These are phyloP conservation scores for Brachionus koreanus DNA, from an alignment of 1,140 invertebrate genomes.

Conservation along the genomic window DNA sequence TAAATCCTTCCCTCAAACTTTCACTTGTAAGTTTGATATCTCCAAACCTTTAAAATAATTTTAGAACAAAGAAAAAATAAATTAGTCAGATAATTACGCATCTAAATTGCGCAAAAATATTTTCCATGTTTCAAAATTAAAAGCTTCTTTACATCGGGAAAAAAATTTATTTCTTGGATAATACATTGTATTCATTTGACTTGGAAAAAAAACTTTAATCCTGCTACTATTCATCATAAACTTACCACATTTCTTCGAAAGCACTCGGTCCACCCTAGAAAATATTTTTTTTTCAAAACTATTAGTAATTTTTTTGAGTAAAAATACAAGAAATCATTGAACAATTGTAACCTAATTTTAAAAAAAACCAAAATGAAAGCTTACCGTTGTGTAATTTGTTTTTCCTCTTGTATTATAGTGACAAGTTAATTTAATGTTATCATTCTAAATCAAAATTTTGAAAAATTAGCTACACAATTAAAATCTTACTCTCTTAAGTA, in stretches of 20 bases:
- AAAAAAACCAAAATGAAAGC: not conserved
- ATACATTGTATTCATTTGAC: not conserved
- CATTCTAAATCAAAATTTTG: not conserved
- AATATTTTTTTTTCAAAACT: no score
- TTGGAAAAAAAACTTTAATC: not conserved
- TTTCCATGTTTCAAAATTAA: not conserved
- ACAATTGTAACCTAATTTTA: no score
- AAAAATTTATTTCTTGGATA: not conserved
- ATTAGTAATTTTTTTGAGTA: no score
- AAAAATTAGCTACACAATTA: not conserved
- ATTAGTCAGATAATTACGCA: not conserved
- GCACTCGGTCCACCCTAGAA: not conserved
- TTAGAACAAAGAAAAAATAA: not conserved
- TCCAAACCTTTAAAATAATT: not conserved
- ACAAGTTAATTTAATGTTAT: not conserved
- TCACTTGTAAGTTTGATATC: not conserved
- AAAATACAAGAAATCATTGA: no score
- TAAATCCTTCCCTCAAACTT: not conserved
- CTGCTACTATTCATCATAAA: not conserved
- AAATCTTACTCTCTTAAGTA: not conserved
- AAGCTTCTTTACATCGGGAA: not conserved
- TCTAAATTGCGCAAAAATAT: not conserved
- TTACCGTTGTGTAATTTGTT: slow-evolving; percentile 2
- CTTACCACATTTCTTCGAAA: slow-evolving; percentile 6
- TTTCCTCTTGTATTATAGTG: not conserved